Evolutionary conservation across 2,888 invertebrate species (phyloP), one percentile per base, ranked within the genome.

Genomic region (Eledone cirrhosa): DNA sequence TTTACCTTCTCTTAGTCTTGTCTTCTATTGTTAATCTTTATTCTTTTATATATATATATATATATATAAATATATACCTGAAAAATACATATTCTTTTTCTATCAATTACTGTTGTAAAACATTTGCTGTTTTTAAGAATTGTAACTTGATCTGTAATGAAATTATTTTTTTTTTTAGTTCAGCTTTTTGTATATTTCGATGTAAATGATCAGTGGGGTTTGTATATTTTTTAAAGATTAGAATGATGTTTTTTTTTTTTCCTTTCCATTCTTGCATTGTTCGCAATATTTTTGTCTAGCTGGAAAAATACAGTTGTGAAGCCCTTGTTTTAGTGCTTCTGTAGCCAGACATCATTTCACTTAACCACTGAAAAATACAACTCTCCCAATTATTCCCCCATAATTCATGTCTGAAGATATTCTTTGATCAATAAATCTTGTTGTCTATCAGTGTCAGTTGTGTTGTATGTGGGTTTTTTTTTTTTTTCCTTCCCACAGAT

Each of bases 381-480:
- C 31, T n/a, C 33, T 19, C 8, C 31, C 14, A 13, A 2, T 13
- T 8, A 1, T 16, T 31, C 16, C 69, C 69, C 16, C 19, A 8
- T 22, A 69, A 69, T 29, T 19, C 29, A 72, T 33, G 14, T 33
- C 31, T 16, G 33, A 72, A 41, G 27, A 67, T 29, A 72, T 33
- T 33, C 69, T 72, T 72, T 22, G 69, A n/a, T 72, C 69, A 72
- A 72, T 72, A 72, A 72, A 72, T 72, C 69, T 72, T 72, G 67
- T 67, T 67, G 69, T 72, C 69, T 41, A 41, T 33, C 31, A 33
- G n/a, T 72, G 33, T 13, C 22, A 31, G 22, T 69, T 69, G 11
- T 31, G 22, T 69, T 72, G 69, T 13, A 8, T 72, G 19, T 72
- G 63, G 63, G 2, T 1, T 13, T 1, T 0, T 1, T 72, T 29